Percentiles rank a stretch among this genome's conserved stretches.
phyloP scores from a whole-genome alignment of 2,888 invertebrate genomes.

The Sussaba pulchella region DNA sequence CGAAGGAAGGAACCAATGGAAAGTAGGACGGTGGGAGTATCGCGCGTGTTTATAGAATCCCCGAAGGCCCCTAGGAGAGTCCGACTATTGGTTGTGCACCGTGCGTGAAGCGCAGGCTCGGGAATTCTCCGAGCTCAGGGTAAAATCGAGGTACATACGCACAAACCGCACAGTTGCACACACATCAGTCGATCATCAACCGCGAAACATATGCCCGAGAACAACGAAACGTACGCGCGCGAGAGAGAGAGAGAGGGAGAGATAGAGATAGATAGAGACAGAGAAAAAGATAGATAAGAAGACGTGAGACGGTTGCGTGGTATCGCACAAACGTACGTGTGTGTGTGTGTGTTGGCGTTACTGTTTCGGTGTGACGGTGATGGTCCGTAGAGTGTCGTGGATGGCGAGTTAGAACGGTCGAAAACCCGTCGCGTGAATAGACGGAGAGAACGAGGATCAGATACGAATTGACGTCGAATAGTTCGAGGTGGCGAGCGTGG shows the following conservation, averaged over 20 bases:
- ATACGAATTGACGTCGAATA: constrained; percentile 38
- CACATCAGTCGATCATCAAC: background rate
- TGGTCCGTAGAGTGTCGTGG: constrained; percentile 6
- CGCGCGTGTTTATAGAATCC: constrained; percentile 3
- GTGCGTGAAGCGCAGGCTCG: constrained; percentile 21
- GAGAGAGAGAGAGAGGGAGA: constrained; percentile 28
- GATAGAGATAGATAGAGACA: constrained; percentile 56
- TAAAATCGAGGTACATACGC: too few species aligned
- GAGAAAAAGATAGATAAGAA: constrained; percentile 33
- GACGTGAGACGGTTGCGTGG: constrained; percentile 6
- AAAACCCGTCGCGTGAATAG: constrained; percentile 19
- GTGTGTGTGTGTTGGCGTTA: background rate
- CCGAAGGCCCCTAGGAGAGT: constrained; percentile 19
- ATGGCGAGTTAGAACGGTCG: constrained; percentile 10
- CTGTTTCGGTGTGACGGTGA: constrained; percentile 10
- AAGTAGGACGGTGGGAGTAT: constrained; percentile 23
- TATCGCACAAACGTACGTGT: constrained; percentile 27
- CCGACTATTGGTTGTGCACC: constrained; percentile 47
- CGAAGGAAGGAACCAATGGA: constrained; percentile 4
- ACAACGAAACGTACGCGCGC: constrained; percentile 27
- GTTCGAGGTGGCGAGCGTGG: constrained; percentile 40
- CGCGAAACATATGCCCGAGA: constrained; percentile 5
- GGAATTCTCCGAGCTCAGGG: background rate
- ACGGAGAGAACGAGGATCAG: constrained; percentile 12
- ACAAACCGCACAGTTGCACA: background rate